Percentiles rank a stretch among this genome's conserved stretches.
Conservation (phyloP, 2,113 vertebrate genomes). For the Pelvicachromis taeniatus region DNA sequence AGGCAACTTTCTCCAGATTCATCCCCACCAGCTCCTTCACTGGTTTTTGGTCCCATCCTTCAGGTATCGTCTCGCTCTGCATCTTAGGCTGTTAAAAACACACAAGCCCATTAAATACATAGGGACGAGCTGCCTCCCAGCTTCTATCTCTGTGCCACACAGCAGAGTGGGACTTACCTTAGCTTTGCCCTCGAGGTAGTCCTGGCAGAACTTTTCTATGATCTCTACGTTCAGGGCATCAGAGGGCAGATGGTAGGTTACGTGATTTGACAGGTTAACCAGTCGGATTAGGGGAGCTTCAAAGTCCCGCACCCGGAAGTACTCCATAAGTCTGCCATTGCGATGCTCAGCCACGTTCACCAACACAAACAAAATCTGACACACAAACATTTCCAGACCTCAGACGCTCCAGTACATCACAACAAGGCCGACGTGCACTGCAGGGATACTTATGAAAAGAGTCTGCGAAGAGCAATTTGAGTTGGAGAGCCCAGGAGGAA, state of each 20-base stretch:
- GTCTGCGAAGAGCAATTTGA: neutral
- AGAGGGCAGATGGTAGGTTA: constrained; percentile 84
- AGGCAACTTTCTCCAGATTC: constrained; percentile 83
- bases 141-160: neutral
- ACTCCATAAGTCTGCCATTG: constrained; percentile 82
- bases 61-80: constrained; percentile 83
- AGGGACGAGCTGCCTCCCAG: neutral
- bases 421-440: neutral
- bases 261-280: constrained; percentile 80
- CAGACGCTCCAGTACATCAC: neutral
- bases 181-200: constrained; percentile 78
- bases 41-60: constrained; percentile 81
- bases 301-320: constrained; percentile 78
- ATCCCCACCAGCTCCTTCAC: constrained; percentile 88
- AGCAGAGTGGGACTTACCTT: constrained; percentile 70
- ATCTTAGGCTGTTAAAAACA: constrained; percentile 73
- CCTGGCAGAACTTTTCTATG: constrained; percentile 75
- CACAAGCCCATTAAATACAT: neutral
- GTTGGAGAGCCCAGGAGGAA: neutral
- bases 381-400: neutral
- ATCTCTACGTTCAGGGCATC: constrained; percentile 73
- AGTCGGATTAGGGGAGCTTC: constrained; percentile 81
- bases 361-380: constrained; percentile 83
- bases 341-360: constrained; percentile 79
- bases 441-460: neutral